Evolutionary conservation across 2,888 invertebrate genomes (phyloP).

Genomic region (Slavum lentiscoides): DNA sequence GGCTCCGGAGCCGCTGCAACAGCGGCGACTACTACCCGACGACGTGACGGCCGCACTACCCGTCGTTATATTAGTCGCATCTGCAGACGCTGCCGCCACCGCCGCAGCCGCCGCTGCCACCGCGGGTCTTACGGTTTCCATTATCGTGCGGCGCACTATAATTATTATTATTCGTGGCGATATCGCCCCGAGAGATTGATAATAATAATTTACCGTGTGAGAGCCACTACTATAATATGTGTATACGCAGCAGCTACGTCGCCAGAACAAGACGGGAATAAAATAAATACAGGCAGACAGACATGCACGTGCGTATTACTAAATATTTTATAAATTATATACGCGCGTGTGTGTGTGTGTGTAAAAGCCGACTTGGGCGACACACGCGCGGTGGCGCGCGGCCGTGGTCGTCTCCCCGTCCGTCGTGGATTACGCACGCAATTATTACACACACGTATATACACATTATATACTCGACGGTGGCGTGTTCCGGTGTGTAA

Average conservation of each 20-base stretch:
- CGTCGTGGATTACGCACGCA: background rate
- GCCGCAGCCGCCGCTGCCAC: background rate
- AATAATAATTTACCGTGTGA: slow-evolving; percentile 29
- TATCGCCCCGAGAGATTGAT: slow-evolving; percentile 43
- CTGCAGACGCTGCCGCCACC: background rate
- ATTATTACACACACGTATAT: too few relatives aligned
- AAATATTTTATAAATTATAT: slow-evolving; percentile 13
- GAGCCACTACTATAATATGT: background rate
- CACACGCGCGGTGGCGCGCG: background rate
- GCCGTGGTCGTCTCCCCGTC: too few relatives aligned
- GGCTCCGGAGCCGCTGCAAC: background rate
- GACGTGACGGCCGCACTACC: too few relatives aligned
- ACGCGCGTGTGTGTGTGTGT: background rate
- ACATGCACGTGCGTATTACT: background rate
- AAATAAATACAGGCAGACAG: slow-evolving; percentile 4
- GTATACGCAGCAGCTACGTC: background rate
- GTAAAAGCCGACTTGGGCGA: background rate
- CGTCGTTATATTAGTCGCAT: too few relatives aligned
- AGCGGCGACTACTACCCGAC: too few relatives aligned
- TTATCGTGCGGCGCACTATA: slow-evolving; percentile 37
- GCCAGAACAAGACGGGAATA: background rate
- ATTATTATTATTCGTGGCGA: slow-evolving; percentile 39
- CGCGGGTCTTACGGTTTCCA: slow-evolving; percentile 28
- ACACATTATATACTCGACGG: too few relatives aligned
- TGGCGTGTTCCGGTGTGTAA: slow-evolving; percentile 38